These are phyloP conservation scores for Protophormia terraenovae DNA, from an alignment of 2,888 invertebrate genomes.

Conservation along the genomic window DNA sequence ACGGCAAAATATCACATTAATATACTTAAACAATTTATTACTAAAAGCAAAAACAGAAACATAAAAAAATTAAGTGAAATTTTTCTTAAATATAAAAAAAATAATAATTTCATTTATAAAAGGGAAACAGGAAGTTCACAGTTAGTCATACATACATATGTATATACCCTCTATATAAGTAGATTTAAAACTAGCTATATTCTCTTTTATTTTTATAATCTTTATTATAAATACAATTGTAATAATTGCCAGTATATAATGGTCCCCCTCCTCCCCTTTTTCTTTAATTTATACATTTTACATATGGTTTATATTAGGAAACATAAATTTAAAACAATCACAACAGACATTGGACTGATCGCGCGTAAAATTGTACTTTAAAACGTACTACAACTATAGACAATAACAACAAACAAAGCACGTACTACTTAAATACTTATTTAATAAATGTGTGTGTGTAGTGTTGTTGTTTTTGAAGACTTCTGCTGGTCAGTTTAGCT, in stretches of 20 bases:
- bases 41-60: neutral
- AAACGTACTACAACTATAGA: neutral
- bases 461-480: neutral
- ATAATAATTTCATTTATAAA: neutral
- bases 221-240: neutral
- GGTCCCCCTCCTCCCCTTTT: neutral
- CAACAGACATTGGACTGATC: constrained; percentile 18
- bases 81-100: neutral
- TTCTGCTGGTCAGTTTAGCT: neutral
- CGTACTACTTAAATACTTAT: neutral
- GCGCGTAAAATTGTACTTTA: too few species aligned
- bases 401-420: neutral
- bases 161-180: too few species aligned
- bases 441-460: neutral
- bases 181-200: too few species aligned
- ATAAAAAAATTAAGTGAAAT: constrained; percentile 5
- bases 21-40: neutral
- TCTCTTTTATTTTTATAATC: neutral
- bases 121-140: constrained; percentile 65
- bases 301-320: constrained; percentile 55
- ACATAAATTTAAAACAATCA: neutral
- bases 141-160: constrained; percentile 35
- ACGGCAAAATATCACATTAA: neutral
- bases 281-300: too few species aligned
- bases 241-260: neutral